A percentile compares a stretch with the other conserved stretches of the same genome.
phyloP scores from a whole-genome alignment of 2,113 vertebrate genomes.

The Butorides virescens region DNA sequence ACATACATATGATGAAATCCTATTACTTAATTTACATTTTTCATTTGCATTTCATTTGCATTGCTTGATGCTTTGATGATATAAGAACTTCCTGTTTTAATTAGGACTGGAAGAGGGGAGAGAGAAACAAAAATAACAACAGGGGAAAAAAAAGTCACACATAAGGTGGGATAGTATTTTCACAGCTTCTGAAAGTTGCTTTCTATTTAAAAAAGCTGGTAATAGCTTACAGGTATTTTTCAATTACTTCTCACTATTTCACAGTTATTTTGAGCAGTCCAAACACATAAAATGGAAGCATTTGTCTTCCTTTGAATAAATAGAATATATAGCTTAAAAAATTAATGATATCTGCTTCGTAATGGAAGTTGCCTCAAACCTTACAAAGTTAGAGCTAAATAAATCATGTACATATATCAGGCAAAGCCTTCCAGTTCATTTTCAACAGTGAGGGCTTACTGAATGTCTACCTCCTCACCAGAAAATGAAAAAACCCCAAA shows the following conservation, averaged over 20 bases:
- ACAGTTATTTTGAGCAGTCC: not conserved
- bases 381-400: not conserved
- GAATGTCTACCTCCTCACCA: not conserved
- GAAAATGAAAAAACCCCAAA: not conserved
- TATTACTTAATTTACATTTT: not conserved
- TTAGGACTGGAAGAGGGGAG: not conserved
- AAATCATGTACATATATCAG: not conserved
- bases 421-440: not conserved
- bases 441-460: not conserved
- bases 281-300: not conserved
- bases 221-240: not conserved
- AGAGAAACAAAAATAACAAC: not conserved
- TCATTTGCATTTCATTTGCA: not conserved
- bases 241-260: not conserved
- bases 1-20: not conserved
- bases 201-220: not conserved
- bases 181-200: not conserved
- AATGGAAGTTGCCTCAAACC: not conserved
- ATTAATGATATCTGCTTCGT: not conserved
- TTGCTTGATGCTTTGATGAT: not conserved
- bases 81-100: not conserved
- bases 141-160: not conserved
- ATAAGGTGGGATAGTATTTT: not conserved
- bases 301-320: not conserved
- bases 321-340: not conserved